phyloP scores from a whole-genome alignment of 2,888 invertebrate genomes.

The Operophtera brumata region DNA sequence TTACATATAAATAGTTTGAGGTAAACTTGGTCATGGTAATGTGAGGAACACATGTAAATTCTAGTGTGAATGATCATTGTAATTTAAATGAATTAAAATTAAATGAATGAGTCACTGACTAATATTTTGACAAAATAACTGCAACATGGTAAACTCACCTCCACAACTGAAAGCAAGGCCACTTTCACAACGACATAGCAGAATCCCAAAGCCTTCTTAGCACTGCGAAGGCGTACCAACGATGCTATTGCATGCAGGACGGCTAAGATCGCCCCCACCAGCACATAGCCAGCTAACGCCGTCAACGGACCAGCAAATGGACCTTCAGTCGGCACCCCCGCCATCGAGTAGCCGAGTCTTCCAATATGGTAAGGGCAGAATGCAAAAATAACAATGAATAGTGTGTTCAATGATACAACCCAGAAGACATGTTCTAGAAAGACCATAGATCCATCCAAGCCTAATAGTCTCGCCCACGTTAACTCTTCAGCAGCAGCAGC shows the following conservation, averaged over 20 bases:
- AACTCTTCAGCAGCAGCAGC: conserved; percentile 98
- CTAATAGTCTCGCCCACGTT: conserved; percentile 98
- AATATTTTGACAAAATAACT: no score
- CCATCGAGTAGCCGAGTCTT: conserved; percentile 87
- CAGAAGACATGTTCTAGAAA: conserved; percentile 99
- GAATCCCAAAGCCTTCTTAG: conserved; percentile 92
- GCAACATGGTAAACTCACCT: conserved; percentile 80
- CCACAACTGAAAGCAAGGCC: conserved; percentile 96
- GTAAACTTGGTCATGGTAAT: no score
- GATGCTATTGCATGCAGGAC: conserved; percentile 92
- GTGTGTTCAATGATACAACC: conserved; percentile 98
- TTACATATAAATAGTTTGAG: no score
- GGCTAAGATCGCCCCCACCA: conserved; percentile 91
- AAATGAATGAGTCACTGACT: no score
- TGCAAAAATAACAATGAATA: conserved; percentile 98
- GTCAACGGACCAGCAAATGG: conserved; percentile 97
- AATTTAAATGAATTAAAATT: no score
- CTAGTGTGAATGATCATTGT: no score
- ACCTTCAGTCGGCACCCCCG: conserved; percentile 78
- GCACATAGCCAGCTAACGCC: conserved; percentile 95
- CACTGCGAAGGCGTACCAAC: conserved; percentile 88
- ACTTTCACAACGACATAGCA: conserved; percentile 95
- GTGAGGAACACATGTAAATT: no score
- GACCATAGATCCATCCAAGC: conserved; percentile 97
- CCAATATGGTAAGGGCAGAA: conserved; percentile 98